These are phyloP conservation scores for Champsocephalus esox DNA, from an alignment of 2,797 vertebrate species.

Conservation along the genomic window DNA sequence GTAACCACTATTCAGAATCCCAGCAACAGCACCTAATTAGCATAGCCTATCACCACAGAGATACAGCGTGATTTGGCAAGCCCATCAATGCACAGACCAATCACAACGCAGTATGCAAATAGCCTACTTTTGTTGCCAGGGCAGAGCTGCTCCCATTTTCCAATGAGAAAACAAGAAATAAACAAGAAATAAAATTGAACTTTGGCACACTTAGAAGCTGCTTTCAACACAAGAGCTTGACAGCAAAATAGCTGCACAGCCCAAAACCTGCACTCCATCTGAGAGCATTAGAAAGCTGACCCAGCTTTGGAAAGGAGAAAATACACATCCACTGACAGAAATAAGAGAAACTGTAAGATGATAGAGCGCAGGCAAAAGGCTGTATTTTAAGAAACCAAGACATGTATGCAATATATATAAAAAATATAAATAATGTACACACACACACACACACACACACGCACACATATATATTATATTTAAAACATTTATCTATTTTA, in stretches of 20 bases:
- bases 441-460: background rate
- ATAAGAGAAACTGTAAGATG: constrained; percentile 80
- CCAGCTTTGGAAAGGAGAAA: constrained; percentile 81
- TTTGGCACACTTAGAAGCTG: constrained; percentile 94
- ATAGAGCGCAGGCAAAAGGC: constrained; percentile 64
- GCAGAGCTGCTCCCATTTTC: constrained; percentile 95
- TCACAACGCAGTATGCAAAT: constrained; percentile 96
- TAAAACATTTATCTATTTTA: background rate
- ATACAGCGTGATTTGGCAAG: constrained; percentile 93
- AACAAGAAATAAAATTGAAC: constrained; percentile 99
- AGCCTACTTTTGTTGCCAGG: constrained; percentile 97
- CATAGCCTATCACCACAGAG: constrained; percentile 97
- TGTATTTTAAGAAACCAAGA: constrained; percentile 49
- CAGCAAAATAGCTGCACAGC: constrained; percentile 87
- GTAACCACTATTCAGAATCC: constrained; percentile 93
- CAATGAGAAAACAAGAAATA: constrained; percentile 99
- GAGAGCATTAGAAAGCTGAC: constrained; percentile 84
- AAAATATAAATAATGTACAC: background rate
- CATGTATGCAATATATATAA: background rate
- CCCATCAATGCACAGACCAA: constrained; percentile 89
- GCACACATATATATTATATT: background rate
- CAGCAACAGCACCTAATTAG: constrained; percentile 99
- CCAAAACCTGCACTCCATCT: constrained; percentile 84
- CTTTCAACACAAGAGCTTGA: constrained; percentile 87
- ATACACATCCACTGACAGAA: constrained; percentile 81